phyloP scores from a whole-genome alignment of 1,140 invertebrate genomes.

The Drosophila kohkoa region DNA sequence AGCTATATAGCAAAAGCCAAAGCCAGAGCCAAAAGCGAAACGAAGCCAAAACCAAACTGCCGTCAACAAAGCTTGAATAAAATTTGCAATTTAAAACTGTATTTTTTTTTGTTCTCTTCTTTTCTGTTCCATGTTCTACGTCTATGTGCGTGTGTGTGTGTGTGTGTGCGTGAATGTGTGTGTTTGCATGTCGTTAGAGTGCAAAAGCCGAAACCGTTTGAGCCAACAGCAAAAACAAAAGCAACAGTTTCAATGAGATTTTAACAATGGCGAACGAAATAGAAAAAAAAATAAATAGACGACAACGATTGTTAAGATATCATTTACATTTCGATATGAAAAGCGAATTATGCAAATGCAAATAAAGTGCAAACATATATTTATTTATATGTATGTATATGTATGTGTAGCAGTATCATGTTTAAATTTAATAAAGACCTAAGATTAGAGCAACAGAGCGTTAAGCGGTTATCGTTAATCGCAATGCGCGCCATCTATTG shows the following conservation, averaged over 20 bases:
- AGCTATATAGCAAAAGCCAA: not conserved
- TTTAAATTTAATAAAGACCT: not conserved
- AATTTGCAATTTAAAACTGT: conserved; percentile 71
- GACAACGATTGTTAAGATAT: conserved; percentile 66
- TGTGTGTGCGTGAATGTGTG: conserved; percentile 24
- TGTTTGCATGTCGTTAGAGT: conserved; percentile 26
- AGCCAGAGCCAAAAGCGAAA: conserved; percentile 8
- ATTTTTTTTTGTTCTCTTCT: conserved; percentile 1
- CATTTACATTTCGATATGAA: conserved; percentile 58
- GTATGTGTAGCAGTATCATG: no score
- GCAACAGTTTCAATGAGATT: conserved; percentile 51
- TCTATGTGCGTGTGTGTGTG: conserved; percentile 7
- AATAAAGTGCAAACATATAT: conserved; percentile 4
- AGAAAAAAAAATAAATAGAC: conserved; percentile 24
- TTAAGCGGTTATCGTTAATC: not conserved
- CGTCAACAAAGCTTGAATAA: conserved; percentile 62
- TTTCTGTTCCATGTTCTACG: conserved; percentile 4
- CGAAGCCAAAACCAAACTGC: conserved; percentile 20
- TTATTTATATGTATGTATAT: not conserved
- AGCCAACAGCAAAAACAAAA: conserved; percentile 50
- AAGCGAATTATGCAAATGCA: conserved; percentile 68
- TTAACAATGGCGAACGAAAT: conserved; percentile 33
- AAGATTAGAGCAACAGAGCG: no score
- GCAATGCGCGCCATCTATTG: no score
- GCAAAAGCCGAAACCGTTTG: conserved; percentile 31